Evolutionary conservation across 2,888 invertebrate genomes (phyloP).

Genomic region (Orthonychiurus folsomi): DNA sequence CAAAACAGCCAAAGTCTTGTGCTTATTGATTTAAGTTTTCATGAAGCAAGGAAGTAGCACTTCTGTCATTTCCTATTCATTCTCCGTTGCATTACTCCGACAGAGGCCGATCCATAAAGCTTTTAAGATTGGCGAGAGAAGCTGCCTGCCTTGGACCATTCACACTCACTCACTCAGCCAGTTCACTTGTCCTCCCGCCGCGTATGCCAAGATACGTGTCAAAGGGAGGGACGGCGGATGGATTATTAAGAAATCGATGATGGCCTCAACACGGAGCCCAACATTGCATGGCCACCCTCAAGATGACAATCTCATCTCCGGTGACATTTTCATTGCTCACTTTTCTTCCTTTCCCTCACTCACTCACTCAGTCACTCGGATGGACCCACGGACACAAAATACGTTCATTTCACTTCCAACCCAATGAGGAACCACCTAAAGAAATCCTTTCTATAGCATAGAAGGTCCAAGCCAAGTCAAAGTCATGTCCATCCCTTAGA

Average conservation of each 20-base stretch:
- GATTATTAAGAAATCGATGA: constrained; percentile 32
- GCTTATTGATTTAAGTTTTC: constrained; percentile 19
- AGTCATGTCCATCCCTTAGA: background rate
- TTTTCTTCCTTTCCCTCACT: constrained; percentile 1
- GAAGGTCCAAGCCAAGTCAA: background rate
- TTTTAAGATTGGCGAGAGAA: constrained; percentile 17
- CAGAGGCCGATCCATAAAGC: constrained; percentile 17
- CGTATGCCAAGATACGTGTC: constrained; percentile 1
- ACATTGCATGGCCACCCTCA: constrained; percentile 10
- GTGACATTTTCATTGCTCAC: constrained; percentile 11
- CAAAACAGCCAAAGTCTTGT: background rate
- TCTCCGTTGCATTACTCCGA: too few relatives aligned
- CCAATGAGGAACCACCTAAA: background rate
- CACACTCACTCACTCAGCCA: background rate
- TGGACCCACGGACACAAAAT: background rate
- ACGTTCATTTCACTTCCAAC: background rate
- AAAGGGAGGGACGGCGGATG: constrained; percentile 16
- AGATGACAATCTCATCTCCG: constrained; percentile 12
- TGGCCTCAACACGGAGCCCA: constrained; percentile 16
- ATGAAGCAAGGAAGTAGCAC: constrained; percentile 7
- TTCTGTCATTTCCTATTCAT: constrained; percentile 23
- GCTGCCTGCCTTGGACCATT: background rate
- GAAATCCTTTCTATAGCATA: too few relatives aligned
- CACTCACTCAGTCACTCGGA: background rate
- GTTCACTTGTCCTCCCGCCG: background rate